Evolutionary conservation across 2,888 invertebrate genomes (phyloP).

Genomic region (Nasonovia ribisnigri): DNA sequence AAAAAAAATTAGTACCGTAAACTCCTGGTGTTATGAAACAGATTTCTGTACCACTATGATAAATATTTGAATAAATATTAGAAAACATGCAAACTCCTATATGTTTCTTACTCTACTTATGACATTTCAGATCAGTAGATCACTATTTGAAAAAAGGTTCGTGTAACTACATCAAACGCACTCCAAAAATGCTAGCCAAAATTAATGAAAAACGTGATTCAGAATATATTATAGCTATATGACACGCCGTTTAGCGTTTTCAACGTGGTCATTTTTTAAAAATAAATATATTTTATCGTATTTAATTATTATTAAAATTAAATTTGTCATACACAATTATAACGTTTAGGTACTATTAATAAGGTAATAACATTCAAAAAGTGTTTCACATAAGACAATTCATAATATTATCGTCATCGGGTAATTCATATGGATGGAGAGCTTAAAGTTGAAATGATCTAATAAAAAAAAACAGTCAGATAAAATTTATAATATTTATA

Average conservation of each 20-base stretch:
- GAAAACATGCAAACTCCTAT: too few relatives aligned
- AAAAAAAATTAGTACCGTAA: too few relatives aligned
- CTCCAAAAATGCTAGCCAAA: not conserved
- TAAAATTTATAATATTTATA: too few relatives aligned
- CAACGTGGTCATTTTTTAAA: not conserved
- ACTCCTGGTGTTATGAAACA: too few relatives aligned
- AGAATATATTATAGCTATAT: not conserved
- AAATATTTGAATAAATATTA: too few relatives aligned
- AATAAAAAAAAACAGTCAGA: not conserved
- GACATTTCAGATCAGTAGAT: not conserved
- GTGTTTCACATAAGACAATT: not conserved
- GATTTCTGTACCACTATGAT: too few relatives aligned
- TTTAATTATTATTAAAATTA: not conserved
- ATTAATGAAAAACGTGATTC: not conserved
- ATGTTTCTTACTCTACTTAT: not conserved
- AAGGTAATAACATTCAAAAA: too few relatives aligned
- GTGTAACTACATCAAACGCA: too few relatives aligned
- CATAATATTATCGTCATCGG: not conserved
- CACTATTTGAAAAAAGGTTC: not conserved
- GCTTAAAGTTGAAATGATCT: not conserved
- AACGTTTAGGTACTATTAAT: not conserved
- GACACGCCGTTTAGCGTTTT: not conserved
- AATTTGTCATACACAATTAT: not conserved
- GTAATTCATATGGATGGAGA: not conserved
- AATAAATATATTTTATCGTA: not conserved